Evolutionary conservation across 2,888 invertebrate species (phyloP).

Genomic region (Agonopterix alstromeriana): DNA sequence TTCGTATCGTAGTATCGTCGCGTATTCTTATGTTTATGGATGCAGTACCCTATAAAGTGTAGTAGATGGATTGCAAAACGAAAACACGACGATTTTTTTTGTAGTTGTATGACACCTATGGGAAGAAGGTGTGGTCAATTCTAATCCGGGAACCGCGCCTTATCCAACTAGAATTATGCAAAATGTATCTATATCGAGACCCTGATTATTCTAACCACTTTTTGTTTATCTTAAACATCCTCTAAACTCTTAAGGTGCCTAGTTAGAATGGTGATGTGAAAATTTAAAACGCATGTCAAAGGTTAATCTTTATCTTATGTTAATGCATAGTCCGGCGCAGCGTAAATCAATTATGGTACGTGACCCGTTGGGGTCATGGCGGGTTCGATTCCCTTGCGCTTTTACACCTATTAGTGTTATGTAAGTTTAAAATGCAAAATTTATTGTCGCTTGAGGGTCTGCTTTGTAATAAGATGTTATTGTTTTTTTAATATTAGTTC

Average conservation of each 20-base stretch:
- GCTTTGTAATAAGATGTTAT: slow-evolving; percentile 12
- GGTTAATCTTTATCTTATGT: slow-evolving; percentile 75
- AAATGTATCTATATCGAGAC: too few species aligned
- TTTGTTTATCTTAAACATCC: background rate
- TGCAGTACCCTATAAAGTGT: too few species aligned
- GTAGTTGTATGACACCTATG: too few species aligned
- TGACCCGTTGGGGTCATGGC: slow-evolving; percentile 58
- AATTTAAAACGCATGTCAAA: slow-evolving; percentile 64
- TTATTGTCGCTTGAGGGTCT: slow-evolving; percentile 13
- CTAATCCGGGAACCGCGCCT: background rate
- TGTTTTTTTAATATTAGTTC: slow-evolving; percentile 4
- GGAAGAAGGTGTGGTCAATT: too few species aligned
- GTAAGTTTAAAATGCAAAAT: slow-evolving; percentile 27
- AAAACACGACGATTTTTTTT: too few species aligned
- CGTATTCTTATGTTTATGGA: too few species aligned
- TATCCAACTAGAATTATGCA: background rate
- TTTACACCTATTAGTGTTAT: slow-evolving; percentile 53
- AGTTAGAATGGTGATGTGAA: slow-evolving; percentile 46
- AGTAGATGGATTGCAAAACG: too few species aligned
- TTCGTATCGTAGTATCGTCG: too few species aligned
- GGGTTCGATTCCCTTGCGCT: slow-evolving; percentile 45
- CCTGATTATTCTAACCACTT: background rate
- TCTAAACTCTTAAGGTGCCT: slow-evolving; percentile 19
- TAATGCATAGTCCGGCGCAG: slow-evolving; percentile 62
- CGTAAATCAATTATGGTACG: slow-evolving; percentile 71